A percentile compares a stretch with the other conserved stretches of the same genome.
These are phyloP conservation scores for Rhyacophila evoluta DNA, from an alignment of 2,888 invertebrate species.

Conservation along the genomic window DNA sequence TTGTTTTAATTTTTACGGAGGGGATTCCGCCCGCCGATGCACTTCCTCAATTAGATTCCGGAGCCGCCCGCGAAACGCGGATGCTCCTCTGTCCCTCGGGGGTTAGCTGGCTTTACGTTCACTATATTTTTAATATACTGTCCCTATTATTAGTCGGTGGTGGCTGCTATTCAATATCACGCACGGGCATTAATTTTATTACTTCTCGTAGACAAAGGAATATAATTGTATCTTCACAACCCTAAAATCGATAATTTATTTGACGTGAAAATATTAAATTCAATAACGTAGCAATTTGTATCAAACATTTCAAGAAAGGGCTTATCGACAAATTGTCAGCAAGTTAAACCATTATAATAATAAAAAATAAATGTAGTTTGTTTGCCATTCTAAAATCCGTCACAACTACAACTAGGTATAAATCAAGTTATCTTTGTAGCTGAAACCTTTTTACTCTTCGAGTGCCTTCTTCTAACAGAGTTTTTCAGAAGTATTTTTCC, in stretches of 20 bases:
- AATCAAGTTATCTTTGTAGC: too few relatives aligned
- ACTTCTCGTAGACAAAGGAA: not conserved
- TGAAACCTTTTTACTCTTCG: too few relatives aligned
- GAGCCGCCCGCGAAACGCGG: not conserved
- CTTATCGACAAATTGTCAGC: too few relatives aligned
- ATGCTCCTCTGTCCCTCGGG: not conserved
- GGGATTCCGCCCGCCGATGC: not conserved
- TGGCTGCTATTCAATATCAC: not conserved
- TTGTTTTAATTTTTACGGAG: not conserved
- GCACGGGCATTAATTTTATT: not conserved
- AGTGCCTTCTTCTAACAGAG: too few relatives aligned
- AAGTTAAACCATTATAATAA: too few relatives aligned
- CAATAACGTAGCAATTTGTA: too few relatives aligned
- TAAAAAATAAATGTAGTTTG: too few relatives aligned
- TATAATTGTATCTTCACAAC: not conserved
- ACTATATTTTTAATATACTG: not conserved
- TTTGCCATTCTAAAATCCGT: too few relatives aligned
- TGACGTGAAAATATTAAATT: too few relatives aligned
- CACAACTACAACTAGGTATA: too few relatives aligned
- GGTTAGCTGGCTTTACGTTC: not conserved
- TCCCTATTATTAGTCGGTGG: not conserved
- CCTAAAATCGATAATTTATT: not conserved
- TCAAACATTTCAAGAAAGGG: too few relatives aligned
- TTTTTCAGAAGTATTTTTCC: too few relatives aligned
- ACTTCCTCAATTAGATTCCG: constrained; percentile 16